Evolutionary conservation across 2,797 vertebrate species (phyloP).

Genomic region (Luscinia luscinia): DNA sequence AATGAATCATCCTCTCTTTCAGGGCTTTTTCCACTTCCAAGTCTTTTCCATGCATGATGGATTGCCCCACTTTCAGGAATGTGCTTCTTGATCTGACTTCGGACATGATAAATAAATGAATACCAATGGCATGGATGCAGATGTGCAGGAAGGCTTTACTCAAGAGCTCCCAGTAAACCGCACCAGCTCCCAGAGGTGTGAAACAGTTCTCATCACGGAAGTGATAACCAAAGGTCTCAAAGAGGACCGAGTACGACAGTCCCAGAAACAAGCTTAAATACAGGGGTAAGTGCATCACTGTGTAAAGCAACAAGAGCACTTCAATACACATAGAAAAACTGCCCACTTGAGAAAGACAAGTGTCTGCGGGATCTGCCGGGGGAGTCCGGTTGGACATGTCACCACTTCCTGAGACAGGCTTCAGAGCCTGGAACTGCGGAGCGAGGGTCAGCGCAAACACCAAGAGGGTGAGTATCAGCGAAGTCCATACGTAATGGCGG

Average conservation of each 20-base stretch:
- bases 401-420: slow-evolving; percentile 76
- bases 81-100: slow-evolving; percentile 97
- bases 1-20: slow-evolving; percentile 99
- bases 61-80: slow-evolving; percentile 97
- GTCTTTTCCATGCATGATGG: slow-evolving; percentile 98
- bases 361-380: slow-evolving; percentile 24
- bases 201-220: slow-evolving; percentile 80
- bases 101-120: slow-evolving; percentile 96
- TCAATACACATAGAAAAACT: slow-evolving; percentile 95
- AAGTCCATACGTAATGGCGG: slow-evolving; percentile 86
- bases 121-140: slow-evolving; percentile 91
- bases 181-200: slow-evolving; percentile 37
- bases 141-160: slow-evolving; percentile 91
- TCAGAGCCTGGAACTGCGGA: slow-evolving; percentile 84
- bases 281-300: slow-evolving; percentile 92
- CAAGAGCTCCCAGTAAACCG: slow-evolving; percentile 84
- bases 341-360: slow-evolving; percentile 92
- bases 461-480: slow-evolving; percentile 86
- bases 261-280: slow-evolving; percentile 92
- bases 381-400: slow-evolving; percentile 71
- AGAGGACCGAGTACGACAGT: slow-evolving; percentile 90
- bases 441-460: slow-evolving; percentile 90
- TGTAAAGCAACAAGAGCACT: slow-evolving; percentile 93
- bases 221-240: slow-evolving; percentile 89
- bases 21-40: slow-evolving; percentile 98